A percentile compares a stretch with the other conserved stretches of the same genome.
phyloP scores from a whole-genome alignment of 35 echinoderm and acorn worm species.

The Diadema setosum region DNA sequence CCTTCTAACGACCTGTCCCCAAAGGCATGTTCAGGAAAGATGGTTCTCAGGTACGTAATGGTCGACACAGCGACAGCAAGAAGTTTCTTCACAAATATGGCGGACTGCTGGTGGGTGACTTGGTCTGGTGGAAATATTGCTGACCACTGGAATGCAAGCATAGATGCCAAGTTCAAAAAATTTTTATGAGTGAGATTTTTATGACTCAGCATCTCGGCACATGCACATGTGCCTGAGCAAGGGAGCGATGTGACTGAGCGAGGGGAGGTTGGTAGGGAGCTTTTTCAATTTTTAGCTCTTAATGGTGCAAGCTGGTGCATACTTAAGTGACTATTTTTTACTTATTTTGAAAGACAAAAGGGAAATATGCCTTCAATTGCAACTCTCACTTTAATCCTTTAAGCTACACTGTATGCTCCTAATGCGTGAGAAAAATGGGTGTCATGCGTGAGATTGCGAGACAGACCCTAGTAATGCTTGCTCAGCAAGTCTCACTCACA shows the following conservation, averaged over 20 bases:
- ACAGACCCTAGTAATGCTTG: too few species aligned
- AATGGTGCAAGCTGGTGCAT: neutral
- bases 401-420: too few species aligned
- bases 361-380: too few species aligned
- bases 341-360: neutral
- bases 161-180: neutral
- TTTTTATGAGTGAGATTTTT: neutral
- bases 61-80: slow-evolving; percentile 92
- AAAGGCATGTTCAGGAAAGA: slow-evolving; percentile 98
- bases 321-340: neutral
- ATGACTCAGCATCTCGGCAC: neutral
- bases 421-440: too few species aligned
- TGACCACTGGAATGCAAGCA: slow-evolving; percentile 70
- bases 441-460: too few species aligned
- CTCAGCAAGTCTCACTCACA: too few species aligned
- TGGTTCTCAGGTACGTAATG: slow-evolving; percentile 90
- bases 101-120: slow-evolving; percentile 78
- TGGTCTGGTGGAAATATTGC: slow-evolving; percentile 92
- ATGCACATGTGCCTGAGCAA: neutral
- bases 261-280: too few species aligned
- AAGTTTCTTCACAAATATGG: slow-evolving; percentile 94
- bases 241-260: too few species aligned
- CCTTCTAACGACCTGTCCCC: slow-evolving; percentile 93
- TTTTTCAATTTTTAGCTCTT: neutral
- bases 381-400: too few species aligned